Evolutionary conservation across 2,888 invertebrate genomes (phyloP).

Genomic region (Plemyria rubiginata): DNA sequence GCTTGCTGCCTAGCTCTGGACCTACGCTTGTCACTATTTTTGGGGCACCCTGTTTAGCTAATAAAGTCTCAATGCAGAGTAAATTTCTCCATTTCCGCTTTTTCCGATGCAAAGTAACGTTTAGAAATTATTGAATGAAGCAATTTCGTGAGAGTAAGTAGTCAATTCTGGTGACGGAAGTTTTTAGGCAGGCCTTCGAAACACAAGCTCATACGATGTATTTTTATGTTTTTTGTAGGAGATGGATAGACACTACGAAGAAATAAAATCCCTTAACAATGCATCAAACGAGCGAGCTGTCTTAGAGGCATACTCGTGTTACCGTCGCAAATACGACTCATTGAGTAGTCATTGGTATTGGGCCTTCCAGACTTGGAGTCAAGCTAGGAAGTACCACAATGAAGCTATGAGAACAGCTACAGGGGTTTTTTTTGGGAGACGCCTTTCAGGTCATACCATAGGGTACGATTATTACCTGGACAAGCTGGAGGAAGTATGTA

Average conservation of each 20-base stretch:
- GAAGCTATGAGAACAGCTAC: slow-evolving; percentile 2
- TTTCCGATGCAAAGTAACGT: too few relatives aligned
- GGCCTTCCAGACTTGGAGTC: slow-evolving; percentile 6
- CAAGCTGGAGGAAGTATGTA: slow-evolving; percentile 11
- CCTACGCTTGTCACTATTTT: too few relatives aligned
- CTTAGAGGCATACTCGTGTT: slow-evolving; percentile 12
- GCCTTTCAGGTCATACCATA: not conserved
- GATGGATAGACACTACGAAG: slow-evolving; percentile 17
- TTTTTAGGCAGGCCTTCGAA: too few relatives aligned
- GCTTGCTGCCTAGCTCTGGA: too few relatives aligned
- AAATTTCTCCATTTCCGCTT: too few relatives aligned
- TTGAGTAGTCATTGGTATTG: slow-evolving; percentile 23
- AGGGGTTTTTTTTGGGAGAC: not conserved
- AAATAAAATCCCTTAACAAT: slow-evolving; percentile 11
- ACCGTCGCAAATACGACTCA: slow-evolving; percentile 4
- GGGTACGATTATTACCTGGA: slow-evolving; percentile 15
- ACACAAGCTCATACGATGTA: too few relatives aligned
- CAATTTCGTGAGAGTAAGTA: too few relatives aligned
- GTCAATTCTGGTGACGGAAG: too few relatives aligned
- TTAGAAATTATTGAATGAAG: too few relatives aligned
- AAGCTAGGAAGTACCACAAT: slow-evolving; percentile 1
- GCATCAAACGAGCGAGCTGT: slow-evolving; percentile 15
- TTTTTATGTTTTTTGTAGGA: slow-evolving; percentile 9
- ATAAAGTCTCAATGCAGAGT: too few relatives aligned
- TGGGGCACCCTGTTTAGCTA: too few relatives aligned